These are phyloP conservation scores for Corythaixoides concolor DNA, from an alignment of 2,113 vertebrate species.

Conservation along the genomic window DNA sequence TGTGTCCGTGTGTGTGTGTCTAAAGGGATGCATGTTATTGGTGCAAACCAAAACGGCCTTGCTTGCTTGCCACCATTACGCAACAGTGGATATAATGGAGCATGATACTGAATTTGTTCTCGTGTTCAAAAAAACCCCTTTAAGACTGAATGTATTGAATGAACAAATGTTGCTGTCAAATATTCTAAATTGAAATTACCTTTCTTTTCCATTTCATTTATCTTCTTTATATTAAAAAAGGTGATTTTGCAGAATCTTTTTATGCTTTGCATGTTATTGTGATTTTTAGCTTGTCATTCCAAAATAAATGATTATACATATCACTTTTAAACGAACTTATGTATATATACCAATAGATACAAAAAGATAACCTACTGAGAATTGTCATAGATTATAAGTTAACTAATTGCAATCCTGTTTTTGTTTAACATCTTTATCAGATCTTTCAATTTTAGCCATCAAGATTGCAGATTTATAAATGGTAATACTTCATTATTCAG, in stretches of 20 bases:
- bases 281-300: not conserved
- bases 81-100: not conserved
- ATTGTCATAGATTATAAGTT: not conserved
- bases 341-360: not conserved
- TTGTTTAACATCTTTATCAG: not conserved
- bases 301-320: not conserved
- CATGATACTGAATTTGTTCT: not conserved
- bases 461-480: not conserved
- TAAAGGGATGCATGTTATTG: not conserved
- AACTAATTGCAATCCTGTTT: constrained; percentile 1
- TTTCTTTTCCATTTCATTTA: not conserved
- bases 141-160: rapidly evolving
- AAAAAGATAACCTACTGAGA: not conserved
- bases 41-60: not conserved
- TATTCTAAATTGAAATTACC: not conserved
- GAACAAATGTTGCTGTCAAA: not conserved
- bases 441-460: not conserved
- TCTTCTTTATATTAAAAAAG: not conserved
- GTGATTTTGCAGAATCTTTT: not conserved
- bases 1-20: not conserved
- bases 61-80: not conserved
- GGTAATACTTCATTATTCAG: constrained; percentile 36
- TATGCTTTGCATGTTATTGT: not conserved
- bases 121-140: not conserved
- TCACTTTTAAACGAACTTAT: not conserved